These are phyloP conservation scores for Glyptemys insculpta DNA, from an alignment of 2,797 vertebrate species.

Conservation along the genomic window DNA sequence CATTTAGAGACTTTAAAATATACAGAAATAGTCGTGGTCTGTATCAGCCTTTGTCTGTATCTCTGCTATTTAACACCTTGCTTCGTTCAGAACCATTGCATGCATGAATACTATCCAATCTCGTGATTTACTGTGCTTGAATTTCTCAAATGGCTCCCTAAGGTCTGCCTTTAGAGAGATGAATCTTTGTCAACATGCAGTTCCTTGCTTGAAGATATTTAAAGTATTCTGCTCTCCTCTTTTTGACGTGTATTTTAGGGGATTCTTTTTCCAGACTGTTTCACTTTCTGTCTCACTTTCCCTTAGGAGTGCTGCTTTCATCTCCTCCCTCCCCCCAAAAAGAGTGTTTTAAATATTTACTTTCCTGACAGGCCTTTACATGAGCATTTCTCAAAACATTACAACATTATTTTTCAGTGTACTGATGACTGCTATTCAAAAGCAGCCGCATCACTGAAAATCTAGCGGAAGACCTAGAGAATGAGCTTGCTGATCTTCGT, in stretches of 20 bases:
- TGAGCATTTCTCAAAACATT: constrained; percentile 1
- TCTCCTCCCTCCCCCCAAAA: background rate
- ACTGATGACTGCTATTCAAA: background rate
- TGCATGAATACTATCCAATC: constrained; percentile 13
- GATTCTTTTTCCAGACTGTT: constrained; percentile 5
- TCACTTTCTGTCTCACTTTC: background rate
- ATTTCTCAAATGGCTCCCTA: constrained; percentile 42
- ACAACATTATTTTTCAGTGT: background rate
- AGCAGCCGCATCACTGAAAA: too few species aligned
- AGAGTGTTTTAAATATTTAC: background rate
- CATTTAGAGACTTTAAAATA: background rate
- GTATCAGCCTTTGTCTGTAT: background rate
- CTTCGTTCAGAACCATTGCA: background rate
- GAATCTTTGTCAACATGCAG: background rate
- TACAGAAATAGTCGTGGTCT: constrained; percentile 21
- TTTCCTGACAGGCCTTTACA: constrained; percentile 1
- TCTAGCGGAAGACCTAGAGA: too few species aligned
- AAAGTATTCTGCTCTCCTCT: constrained; percentile 3
- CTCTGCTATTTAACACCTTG: background rate
- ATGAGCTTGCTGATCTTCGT: too few species aligned
- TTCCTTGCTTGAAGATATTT: constrained; percentile 34
- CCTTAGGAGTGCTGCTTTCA: background rate
- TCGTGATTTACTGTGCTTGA: background rate
- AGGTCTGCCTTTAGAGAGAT: constrained; percentile 29
- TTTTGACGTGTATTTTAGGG: constrained; percentile 1